A percentile compares a stretch with the other conserved stretches of the same genome.
Evolutionary conservation across 2,888 invertebrate species (phyloP).

Genomic region (Oligia fasciuncula): DNA sequence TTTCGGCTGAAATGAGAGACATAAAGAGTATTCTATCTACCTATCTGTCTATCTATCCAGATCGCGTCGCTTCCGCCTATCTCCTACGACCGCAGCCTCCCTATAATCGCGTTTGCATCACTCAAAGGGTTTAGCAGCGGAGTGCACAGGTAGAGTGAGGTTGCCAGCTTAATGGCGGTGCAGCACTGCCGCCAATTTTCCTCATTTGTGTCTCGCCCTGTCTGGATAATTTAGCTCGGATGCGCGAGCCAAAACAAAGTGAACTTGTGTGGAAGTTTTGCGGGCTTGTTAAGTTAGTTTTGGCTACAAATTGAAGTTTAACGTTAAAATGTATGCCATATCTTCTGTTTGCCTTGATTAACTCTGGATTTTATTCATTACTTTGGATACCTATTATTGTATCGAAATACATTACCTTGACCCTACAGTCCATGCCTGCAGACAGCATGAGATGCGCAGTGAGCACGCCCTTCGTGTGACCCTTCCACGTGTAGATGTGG

Average conservation of each 20-base stretch:
- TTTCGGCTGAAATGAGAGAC: too few species aligned
- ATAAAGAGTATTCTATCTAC: too few species aligned
- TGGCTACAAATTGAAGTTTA: constrained; percentile 1
- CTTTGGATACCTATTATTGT: too few species aligned
- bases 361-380: neutral
- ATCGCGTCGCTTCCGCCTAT: constrained; percentile 4
- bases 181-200: constrained; percentile 49
- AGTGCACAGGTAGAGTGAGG: constrained; percentile 46
- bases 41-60: too few species aligned
- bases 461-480: constrained; percentile 99
- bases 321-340: neutral
- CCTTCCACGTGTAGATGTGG: constrained; percentile 98
- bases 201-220: constrained; percentile 46
- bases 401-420: constrained; percentile 91
- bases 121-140: constrained; percentile 48
- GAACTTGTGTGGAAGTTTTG: constrained; percentile 17
- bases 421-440: constrained; percentile 98
- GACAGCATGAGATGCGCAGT: constrained; percentile 98
- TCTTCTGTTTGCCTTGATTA: neutral
- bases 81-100: neutral
- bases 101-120: constrained; percentile 53
- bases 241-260: constrained; percentile 46
- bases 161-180: constrained; percentile 49
- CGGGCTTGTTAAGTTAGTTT: constrained; percentile 8
- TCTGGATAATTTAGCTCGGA: constrained; percentile 27